Evolutionary conservation across 2,888 invertebrate genomes (phyloP).

Genomic region (Andrena marginata): DNA sequence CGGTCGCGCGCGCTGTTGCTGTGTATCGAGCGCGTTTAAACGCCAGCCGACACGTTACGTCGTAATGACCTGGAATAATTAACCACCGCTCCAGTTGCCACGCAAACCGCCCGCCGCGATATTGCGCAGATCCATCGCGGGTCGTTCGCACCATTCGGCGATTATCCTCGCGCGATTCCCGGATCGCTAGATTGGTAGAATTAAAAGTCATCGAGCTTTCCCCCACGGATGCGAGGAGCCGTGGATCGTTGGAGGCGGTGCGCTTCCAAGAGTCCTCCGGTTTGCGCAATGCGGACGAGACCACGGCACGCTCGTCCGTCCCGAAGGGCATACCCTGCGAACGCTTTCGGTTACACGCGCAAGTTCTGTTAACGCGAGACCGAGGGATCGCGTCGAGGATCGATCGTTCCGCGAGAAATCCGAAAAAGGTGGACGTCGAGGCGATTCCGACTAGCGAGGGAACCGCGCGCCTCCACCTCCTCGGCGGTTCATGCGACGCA

Average conservation of each 20-base stretch:
- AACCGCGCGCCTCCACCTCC: not conserved
- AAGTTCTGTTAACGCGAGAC: not conserved
- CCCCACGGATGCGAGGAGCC: not conserved
- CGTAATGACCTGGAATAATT: slow-evolving; percentile 74
- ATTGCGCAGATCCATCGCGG: slow-evolving; percentile 44
- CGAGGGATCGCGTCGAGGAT: not conserved
- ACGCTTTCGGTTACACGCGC: slow-evolving; percentile 24
- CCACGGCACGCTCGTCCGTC: slow-evolving; percentile 9
- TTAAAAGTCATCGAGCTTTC: not conserved
- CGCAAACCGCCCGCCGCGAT: slow-evolving; percentile 29
- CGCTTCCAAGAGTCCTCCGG: slow-evolving; percentile 24
- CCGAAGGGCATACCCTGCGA: not conserved
- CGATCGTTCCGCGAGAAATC: not conserved
- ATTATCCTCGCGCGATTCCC: not conserved
- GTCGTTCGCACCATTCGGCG: not conserved
- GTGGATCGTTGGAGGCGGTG: not conserved
- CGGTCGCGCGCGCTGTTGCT: slow-evolving; percentile 30
- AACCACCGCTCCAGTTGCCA: slow-evolving; percentile 62
- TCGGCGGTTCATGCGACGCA: not conserved
- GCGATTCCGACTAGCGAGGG: not conserved
- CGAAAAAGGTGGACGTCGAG: not conserved
- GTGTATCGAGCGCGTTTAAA: slow-evolving; percentile 66
- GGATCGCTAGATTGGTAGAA: not conserved
- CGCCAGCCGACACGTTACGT: slow-evolving; percentile 61
- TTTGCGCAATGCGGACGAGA: slow-evolving; percentile 69